Evolutionary conservation across 2,113 vertebrate species (phyloP).

Genomic region (Saguinus imperator): DNA sequence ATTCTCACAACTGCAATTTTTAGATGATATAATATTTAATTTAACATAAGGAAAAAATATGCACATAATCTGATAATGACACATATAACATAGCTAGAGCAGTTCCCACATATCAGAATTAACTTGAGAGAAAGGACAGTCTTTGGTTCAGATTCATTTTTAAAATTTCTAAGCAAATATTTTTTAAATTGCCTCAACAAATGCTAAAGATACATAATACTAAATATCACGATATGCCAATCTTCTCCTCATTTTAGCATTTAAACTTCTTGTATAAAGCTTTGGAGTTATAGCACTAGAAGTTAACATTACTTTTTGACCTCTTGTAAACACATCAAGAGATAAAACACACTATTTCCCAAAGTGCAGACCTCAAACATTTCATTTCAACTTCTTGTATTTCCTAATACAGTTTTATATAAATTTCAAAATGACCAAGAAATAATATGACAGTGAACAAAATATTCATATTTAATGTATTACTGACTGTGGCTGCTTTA

Average conservation of each 20-base stretch:
- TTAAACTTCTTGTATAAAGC: neutral
- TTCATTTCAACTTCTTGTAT: neutral
- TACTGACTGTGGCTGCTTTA: neutral
- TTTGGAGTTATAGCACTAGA: neutral
- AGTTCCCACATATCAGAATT: neutral
- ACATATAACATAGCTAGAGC: neutral
- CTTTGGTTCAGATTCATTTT: neutral
- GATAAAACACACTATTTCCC: neutral
- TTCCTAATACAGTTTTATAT: neutral
- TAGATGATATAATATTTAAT: neutral
- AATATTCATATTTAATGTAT: neutral
- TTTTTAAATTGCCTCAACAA: neutral
- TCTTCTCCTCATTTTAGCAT: neutral
- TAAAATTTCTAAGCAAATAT: neutral
- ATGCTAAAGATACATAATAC: neutral
- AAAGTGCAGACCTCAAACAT: neutral
- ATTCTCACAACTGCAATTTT: neutral
- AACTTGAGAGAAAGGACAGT: neutral
- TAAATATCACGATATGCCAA: neutral
- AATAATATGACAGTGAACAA: neutral
- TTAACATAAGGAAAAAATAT: neutral
- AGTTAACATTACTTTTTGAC: neutral
- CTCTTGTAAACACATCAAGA: neutral
- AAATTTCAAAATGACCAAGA: neutral
- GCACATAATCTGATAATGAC: neutral